phyloP scores from a whole-genome alignment of 2,113 vertebrate species.

The Tetrao urogallus region DNA sequence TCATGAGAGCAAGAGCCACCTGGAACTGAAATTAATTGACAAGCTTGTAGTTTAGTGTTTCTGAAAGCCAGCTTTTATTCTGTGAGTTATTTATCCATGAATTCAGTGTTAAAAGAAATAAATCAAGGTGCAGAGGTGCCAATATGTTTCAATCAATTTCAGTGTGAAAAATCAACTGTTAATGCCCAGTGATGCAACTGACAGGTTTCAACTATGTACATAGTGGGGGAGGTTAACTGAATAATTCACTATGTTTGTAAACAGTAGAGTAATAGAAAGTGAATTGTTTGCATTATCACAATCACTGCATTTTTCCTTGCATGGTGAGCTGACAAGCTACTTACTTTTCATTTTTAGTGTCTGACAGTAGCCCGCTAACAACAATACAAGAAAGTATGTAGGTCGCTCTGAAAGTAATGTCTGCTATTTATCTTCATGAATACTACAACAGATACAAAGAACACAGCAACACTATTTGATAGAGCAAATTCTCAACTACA shows the following conservation, averaged over 20 bases:
- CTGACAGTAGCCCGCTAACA: not conserved
- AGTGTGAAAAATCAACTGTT: constrained; percentile 13
- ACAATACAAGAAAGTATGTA: fast-evolving
- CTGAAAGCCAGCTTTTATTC: not conserved
- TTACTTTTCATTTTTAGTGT: not conserved
- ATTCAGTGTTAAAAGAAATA: not conserved
- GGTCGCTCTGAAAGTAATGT: not conserved
- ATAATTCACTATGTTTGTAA: not conserved
- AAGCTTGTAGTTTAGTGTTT: not conserved
- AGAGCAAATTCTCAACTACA: not conserved
- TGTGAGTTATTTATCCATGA: not conserved
- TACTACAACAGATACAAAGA: not conserved
- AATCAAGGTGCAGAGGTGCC: not conserved
- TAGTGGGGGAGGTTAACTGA: not conserved
- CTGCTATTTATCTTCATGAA: not conserved
- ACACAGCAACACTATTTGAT: not conserved
- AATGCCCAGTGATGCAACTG: not conserved
- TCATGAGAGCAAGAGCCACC: not conserved
- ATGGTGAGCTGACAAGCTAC: not conserved
- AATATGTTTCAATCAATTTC: not conserved
- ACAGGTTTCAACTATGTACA: not conserved
- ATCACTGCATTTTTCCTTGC: not conserved
- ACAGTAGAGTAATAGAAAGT: not conserved
- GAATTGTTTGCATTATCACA: not conserved
- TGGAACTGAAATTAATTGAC: not conserved